Conservation (phyloP, 2,797 vertebrate genomes). For the Malacoctenus gilli region DNA sequence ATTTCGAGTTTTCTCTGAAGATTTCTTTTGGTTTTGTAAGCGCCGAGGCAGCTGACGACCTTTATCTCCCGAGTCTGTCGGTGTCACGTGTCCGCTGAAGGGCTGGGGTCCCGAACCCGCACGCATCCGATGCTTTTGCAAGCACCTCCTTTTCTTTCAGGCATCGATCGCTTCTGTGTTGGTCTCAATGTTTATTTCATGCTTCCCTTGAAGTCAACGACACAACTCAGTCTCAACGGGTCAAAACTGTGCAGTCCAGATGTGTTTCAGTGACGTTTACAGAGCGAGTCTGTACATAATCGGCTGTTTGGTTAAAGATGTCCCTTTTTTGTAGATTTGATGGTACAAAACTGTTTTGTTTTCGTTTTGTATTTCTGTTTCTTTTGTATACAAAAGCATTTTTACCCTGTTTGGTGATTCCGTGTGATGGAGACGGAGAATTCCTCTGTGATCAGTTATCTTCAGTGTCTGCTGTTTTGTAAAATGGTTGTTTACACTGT, state of each 20-base stretch:
- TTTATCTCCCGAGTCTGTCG: conserved; percentile 9
- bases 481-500: conserved; percentile 12
- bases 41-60: conserved; percentile 2
- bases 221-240: background rate
- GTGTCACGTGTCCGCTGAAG: background rate
- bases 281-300: conserved; percentile 2
- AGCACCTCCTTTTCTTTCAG: background rate
- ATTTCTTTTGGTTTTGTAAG: background rate
- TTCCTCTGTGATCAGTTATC: too few species aligned
- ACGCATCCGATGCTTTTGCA: background rate
- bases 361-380: background rate
- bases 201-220: background rate
- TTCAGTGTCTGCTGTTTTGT: too few species aligned
- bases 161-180: background rate
- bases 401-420: background rate
- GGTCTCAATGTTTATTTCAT: background rate
- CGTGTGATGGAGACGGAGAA: too few species aligned
- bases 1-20: background rate
- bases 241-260: conserved; percentile 4
- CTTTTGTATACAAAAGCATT: background rate
- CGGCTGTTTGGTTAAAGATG: background rate
- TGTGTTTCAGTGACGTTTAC: conserved; percentile 47
- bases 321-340: conserved; percentile 23
- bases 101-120: background rate
- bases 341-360: background rate